Percentiles rank a stretch among this genome's conserved stretches.
Evolutionary conservation across 37 sponge, comb jelly and placozoan species (phyloP).

Genomic region (Halichondria panicea): DNA sequence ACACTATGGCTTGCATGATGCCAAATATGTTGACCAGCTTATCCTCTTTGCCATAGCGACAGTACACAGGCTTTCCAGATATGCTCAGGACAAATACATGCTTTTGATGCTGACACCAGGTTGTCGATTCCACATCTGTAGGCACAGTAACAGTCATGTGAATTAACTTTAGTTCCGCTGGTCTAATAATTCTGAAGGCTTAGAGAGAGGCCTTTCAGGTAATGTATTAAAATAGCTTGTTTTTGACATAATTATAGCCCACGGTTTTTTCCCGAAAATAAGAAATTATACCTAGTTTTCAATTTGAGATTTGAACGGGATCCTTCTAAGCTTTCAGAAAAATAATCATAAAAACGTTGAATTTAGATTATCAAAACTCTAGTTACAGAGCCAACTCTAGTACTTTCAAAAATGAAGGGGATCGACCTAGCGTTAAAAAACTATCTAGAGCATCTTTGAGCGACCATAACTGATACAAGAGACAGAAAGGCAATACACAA

Average conservation of each 20-base stretch:
- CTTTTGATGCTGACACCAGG: conserved; percentile 80
- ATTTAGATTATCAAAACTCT: too few species aligned
- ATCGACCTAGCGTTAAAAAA: neutral
- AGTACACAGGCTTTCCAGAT: conserved; percentile 97
- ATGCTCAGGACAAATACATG: conserved; percentile 90
- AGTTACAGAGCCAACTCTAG: too few species aligned
- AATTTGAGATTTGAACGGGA: too few species aligned
- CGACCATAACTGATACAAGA: neutral
- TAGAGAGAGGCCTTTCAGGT: too few species aligned
- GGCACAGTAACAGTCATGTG: neutral
- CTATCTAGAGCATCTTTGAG: neutral
- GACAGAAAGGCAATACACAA: neutral
- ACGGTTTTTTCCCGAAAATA: too few species aligned
- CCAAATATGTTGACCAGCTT: conserved; percentile 91
- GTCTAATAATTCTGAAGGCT: too few species aligned
- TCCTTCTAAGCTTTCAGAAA: neutral
- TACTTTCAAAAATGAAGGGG: neutral
- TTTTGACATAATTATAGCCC: too few species aligned
- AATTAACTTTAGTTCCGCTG: neutral
- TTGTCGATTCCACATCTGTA: conserved; percentile 75
- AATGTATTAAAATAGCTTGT: too few species aligned
- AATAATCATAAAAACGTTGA: too few species aligned
- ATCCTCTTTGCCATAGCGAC: conserved; percentile 92
- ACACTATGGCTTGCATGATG: conserved; percentile 97
- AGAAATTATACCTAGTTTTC: too few species aligned